Conservation (phyloP, 2,888 invertebrate genomes). For the Sialis lutaria region DNA sequence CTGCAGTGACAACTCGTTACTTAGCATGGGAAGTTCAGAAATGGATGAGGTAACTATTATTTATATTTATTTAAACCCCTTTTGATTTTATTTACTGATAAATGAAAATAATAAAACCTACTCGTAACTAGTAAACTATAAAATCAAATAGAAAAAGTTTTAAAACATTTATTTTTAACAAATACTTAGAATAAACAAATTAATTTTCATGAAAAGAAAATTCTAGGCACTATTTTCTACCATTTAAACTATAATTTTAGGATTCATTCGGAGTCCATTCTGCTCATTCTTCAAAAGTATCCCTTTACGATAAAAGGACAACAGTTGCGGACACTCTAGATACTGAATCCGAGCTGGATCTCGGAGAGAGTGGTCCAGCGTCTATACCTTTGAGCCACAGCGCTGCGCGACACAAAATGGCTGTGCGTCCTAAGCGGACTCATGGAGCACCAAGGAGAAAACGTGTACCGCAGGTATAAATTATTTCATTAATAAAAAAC, state of each 20-base stretch:
- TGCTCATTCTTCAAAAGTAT: slow-evolving; percentile 21
- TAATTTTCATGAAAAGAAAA: neutral
- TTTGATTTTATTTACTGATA: neutral
- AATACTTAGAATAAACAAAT: neutral
- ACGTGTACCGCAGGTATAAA: slow-evolving; percentile 31
- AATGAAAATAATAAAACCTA: neutral
- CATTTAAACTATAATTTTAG: slow-evolving; percentile 18
- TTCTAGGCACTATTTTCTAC: neutral
- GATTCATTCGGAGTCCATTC: slow-evolving; percentile 27
- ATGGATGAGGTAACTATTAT: slow-evolving; percentile 40
- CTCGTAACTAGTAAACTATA: too few relatives aligned
- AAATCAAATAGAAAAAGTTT: too few relatives aligned
- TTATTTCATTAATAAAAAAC: neutral
- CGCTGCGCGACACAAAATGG: slow-evolving; percentile 66
- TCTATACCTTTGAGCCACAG: slow-evolving; percentile 56
- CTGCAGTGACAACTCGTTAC: slow-evolving; percentile 58
- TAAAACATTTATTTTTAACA: neutral
- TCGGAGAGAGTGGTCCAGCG: slow-evolving; percentile 30
- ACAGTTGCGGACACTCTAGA: neutral
- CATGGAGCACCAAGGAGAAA: slow-evolving; percentile 55
- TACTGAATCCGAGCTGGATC: slow-evolving; percentile 21
- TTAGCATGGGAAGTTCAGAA: slow-evolving; percentile 66
- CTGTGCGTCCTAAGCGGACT: slow-evolving; percentile 55
- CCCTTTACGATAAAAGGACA: slow-evolving; percentile 6
- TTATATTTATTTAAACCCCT: neutral